Conservation (phyloP, 2,888 invertebrate genomes). For the Bombylius major region DNA sequence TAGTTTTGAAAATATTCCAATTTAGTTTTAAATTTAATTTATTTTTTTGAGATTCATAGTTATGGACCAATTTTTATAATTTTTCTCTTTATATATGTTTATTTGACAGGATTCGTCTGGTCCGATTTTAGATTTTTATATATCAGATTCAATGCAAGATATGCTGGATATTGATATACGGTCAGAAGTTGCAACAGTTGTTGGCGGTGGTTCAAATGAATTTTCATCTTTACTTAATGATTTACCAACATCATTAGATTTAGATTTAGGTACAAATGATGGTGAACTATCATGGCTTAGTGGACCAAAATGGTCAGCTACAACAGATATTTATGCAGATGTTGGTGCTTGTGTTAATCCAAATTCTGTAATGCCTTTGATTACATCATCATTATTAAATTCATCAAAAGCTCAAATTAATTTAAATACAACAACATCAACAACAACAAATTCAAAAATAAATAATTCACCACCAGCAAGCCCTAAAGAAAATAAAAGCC, state of each 20-base stretch:
- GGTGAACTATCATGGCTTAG: conserved; percentile 23
- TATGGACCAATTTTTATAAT: no score
- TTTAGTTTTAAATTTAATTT: no score
- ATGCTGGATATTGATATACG: conserved; percentile 85
- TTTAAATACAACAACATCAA: conserved; percentile 26
- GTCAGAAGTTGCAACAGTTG: conserved; percentile 68
- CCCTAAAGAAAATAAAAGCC: conserved; percentile 54
- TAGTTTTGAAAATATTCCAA: no score
- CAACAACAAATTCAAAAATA: conserved; percentile 24
- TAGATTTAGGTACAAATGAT: conserved; percentile 29
- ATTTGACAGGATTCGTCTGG: conserved; percentile 41
- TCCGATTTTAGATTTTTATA: conserved; percentile 48
- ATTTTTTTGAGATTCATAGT: no score
- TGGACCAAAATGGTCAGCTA: conserved; percentile 27
- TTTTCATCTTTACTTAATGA: conserved; percentile 39
- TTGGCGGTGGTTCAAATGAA: conserved; percentile 59
- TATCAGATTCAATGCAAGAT: conserved; percentile 68
- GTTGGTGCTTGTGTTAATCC: conserved; percentile 67
- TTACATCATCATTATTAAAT: conserved; percentile 39
- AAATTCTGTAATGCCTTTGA: conserved; percentile 75
- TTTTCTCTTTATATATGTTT: no score
- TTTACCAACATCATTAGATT: conserved; percentile 36
- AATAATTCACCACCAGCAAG: conserved; percentile 41
- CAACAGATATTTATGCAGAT: conserved; percentile 58
- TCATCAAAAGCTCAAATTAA: conserved; percentile 29